A percentile compares a stretch with the other conserved stretches of the same genome.
Conservation (phyloP, 2,888 invertebrate species). For the Drosophila putrida region DNA sequence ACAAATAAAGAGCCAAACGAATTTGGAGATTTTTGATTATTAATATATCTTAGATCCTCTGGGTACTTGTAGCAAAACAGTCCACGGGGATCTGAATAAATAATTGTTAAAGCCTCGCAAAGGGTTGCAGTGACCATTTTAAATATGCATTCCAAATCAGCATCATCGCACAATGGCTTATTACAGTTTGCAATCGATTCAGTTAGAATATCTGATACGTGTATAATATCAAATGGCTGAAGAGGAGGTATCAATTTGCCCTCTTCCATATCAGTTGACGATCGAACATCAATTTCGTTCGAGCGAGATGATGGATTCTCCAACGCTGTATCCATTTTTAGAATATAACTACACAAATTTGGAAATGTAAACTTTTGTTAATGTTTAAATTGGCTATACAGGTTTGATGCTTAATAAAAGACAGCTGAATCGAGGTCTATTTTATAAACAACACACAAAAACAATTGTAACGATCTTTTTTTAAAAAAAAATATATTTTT, state of each 20-base stretch:
- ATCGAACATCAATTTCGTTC: neutral
- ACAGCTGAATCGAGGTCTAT: no score
- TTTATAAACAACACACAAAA: no score
- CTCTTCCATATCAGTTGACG: neutral
- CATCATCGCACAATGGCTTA: conserved; percentile 54
- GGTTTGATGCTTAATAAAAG: neutral
- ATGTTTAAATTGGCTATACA: neutral
- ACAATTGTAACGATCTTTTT: no score
- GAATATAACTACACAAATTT: conserved; percentile 15
- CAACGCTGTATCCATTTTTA: neutral
- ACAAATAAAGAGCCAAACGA: neutral
- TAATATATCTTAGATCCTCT: neutral
- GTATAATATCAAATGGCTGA: neutral
- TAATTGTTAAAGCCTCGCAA: conserved; percentile 61
- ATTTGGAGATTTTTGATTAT: neutral
- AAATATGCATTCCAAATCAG: conserved; percentile 56
- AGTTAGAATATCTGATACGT: neutral
- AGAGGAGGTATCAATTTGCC: neutral
- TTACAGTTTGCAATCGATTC: conserved; percentile 37
- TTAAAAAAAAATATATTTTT: neutral
- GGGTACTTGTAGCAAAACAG: conserved; percentile 73
- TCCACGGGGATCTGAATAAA: conserved; percentile 63
- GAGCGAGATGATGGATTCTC: neutral
- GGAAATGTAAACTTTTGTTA: neutral
- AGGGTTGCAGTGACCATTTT: conserved; percentile 52